Evolutionary conservation across 2,113 vertebrate species (phyloP).

Genomic region (Sitta europaea): DNA sequence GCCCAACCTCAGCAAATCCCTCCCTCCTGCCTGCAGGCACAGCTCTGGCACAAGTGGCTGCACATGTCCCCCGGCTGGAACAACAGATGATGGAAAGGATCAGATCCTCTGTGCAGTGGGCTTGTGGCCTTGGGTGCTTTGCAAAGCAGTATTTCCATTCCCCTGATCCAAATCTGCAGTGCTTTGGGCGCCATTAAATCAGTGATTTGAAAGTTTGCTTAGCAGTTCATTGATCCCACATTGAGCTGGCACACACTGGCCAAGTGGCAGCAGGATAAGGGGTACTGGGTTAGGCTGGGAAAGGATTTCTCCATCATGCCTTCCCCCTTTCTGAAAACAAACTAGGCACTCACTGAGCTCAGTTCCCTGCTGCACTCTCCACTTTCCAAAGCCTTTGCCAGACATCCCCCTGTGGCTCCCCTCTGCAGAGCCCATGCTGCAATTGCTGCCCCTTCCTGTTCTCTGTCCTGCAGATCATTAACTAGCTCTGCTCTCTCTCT

Average conservation of each 20-base stretch:
- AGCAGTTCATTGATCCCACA: background rate
- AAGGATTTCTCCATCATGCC: background rate
- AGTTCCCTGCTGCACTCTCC: background rate
- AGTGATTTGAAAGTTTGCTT: background rate
- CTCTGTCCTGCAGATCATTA: conserved; percentile 41
- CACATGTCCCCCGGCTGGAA: background rate
- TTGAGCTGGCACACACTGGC: background rate
- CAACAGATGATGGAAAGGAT: background rate
- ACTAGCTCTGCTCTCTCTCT: conserved; percentile 23
- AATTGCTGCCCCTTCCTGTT: conserved; percentile 52
- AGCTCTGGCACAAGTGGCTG: background rate
- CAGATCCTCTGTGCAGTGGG: background rate
- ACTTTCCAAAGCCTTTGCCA: conserved; percentile 20
- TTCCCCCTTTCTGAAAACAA: background rate
- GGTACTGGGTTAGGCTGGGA: background rate
- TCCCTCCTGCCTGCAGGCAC: background rate
- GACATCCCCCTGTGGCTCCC: background rate
- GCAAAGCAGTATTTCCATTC: background rate
- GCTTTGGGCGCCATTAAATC: background rate
- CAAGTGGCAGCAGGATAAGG: background rate
- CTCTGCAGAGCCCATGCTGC: background rate
- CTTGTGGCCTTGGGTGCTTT: conserved; percentile 4
- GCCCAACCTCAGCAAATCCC: background rate
- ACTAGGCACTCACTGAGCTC: background rate
- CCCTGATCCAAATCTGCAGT: background rate